Evolutionary conservation across 2,113 vertebrate species (phyloP), one percentile per base, ranked within the genome.

Genomic region (Tricholaema leucomelas): DNA sequence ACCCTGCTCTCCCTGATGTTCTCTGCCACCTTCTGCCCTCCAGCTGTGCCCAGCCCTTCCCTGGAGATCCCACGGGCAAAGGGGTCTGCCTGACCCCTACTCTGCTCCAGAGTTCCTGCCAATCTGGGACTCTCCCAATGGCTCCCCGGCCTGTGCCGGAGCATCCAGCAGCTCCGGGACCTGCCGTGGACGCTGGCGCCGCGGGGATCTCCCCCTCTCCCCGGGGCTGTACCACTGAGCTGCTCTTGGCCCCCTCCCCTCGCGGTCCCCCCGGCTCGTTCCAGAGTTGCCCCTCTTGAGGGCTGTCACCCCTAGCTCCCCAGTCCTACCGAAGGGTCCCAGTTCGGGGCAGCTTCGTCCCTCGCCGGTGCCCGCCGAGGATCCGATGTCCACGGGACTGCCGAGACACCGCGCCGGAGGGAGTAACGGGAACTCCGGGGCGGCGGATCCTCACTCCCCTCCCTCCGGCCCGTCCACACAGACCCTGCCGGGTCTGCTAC

Each of bases 1-100:
- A 0, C 52, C 38, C 2, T 50, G 11, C 20, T 4, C 9, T 42
- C 33, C 18, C 59, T 28, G 0, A 2, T 9, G 23, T 8, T 14
- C 20, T 6, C 8, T 14, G 30, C 44, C 10, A 36, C 33, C 36
- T 15, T 5, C 46, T 17, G 0, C 15, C 6, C 48, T 42, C 21
- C 14, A 9, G 17, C 66, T 3, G 10, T 60, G 59, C 30, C 71
- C 27, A 20, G 12, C 35, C 27, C 56, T 35, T 18, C 33, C 61
- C 81, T 2, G 17, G 30, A 31, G 48, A 23, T 7, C 61, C 31
- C 55, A 12, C 16, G 15, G 2, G n/a, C 3, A 5, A 5, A 31
- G 66, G 36, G 44, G 9, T 48, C 28, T 6, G 1, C 1, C 13
- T 0, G 50, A 60, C 16, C 83, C 82, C 6, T 15, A 12, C 0